Conservation (phyloP, 53 echinoderm and acorn worm species). For the Zoroaster sp. region DNA sequence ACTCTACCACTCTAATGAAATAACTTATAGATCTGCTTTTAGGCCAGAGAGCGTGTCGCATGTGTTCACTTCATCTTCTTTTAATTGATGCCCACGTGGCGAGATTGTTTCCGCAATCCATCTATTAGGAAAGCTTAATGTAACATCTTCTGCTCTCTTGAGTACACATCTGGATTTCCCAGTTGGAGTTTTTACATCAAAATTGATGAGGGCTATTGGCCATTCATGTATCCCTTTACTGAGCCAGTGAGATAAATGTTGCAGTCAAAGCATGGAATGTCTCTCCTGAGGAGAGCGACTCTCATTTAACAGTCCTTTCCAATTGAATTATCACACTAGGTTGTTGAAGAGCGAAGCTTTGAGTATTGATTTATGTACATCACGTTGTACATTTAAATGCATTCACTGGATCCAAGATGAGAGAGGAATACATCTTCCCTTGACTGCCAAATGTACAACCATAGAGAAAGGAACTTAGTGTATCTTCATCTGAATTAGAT, state of each 20-base stretch:
- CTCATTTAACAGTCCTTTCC: not conserved
- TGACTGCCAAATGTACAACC: no score
- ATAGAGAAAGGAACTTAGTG: no score
- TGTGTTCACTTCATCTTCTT: constrained; percentile 13
- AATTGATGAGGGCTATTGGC: constrained; percentile 16
- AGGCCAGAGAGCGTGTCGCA: not conserved
- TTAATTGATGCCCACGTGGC: constrained; percentile 36
- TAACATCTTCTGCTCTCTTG: not conserved
- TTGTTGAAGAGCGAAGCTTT: not conserved
- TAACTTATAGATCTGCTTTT: constrained; percentile 13
- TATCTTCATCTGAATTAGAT: no score
- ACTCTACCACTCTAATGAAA: constrained; percentile 15
- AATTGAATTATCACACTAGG: not conserved
- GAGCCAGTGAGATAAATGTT: no score
- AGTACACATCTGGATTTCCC: not conserved
- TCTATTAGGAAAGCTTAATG: constrained; percentile 39
- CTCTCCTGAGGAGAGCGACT: not conserved
- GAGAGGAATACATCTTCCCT: no score
- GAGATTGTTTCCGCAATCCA: constrained; percentile 9
- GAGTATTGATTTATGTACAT: not conserved
- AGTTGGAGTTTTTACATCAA: constrained; percentile 3
- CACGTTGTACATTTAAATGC: not conserved
- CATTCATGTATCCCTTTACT: not conserved
- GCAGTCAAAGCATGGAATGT: not conserved
- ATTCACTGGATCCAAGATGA: no score